Base-by-base conservation (phyloP, 2,113 vertebrate genomes). In the Perognathus longimembris region DNA sequence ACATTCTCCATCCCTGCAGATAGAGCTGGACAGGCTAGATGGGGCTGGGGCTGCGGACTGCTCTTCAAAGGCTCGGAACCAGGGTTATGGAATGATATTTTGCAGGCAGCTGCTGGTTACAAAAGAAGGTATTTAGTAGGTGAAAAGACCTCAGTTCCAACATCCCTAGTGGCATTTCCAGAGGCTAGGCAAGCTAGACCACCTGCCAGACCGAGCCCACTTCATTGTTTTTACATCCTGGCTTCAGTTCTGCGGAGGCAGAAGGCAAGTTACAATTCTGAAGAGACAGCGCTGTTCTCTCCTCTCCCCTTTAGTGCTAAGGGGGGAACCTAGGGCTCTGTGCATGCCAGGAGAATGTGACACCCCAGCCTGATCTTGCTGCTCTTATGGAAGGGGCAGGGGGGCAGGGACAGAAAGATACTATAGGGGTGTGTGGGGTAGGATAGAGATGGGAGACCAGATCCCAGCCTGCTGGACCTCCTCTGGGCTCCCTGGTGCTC, bases 81-180 rank as follows among this genome's bases (percentile, higher is more conserved):
- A 18, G 89, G 79, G 63, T 85, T 93, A 84, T 69, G 18, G 74
- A 95, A 75, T 75, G 63, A 82, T 70, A 81, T 93, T 85, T 92
- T 90, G 34, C 57, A 81, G 67, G 54, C 54, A 88, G 40, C 83
- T 40, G 14, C 63, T 71, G 64, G 40, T 64, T 63, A 89, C 28
- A 70, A 69, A 61, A 45, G 80, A 93, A 86, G 34, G 78, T 80
- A 36, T 28, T 78, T 79, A 59, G 24, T 75, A 77, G 64, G 36
- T 87, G 91, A 84, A 59, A 87, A 91, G 40, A n/a, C 30, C 67
- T 94, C 67, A 36, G 87, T 95, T 42, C 36, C 81, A 42, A 34
- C 70, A 64, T 83, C 92, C 59, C 36, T 20, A 74, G n/a, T 57
- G 81, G 69, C 81, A 75, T 81, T 78, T 86, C 0, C 3, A 89